Evolutionary conservation across 2,113 vertebrate genomes (phyloP), one percentile per base, ranked within the genome.

Genomic region (Ptilonorhynchus violaceus): DNA sequence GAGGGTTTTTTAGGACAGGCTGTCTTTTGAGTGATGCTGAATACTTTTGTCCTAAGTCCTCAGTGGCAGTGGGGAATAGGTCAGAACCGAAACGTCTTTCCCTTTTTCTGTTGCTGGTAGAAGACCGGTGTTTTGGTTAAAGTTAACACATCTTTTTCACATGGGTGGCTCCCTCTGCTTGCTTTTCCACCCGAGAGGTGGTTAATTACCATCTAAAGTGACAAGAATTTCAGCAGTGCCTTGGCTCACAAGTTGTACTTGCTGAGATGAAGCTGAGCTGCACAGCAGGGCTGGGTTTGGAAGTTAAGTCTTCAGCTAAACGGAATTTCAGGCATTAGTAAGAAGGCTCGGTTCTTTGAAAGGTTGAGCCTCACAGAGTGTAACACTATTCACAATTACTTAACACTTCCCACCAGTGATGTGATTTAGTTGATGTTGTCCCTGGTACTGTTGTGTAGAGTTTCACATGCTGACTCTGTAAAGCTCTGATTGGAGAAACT

Each of bases 81-180:
- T 73, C 41, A 75, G 44, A 42, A 52, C 21, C 30, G 27, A 59
- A 89, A 53, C 22, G 35, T 9, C 27, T 80, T 69, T 50, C 7
- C 10, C 21, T 63, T 67, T 63, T 42, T 33, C 12, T 62, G n/a
- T 37, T 68, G 17, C 22, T 72, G 27, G 16, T 33, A 15, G 23
- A 44, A 80, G 31, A n/a, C 74, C 31, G 8, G 27, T 47, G 11
- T 41, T 93, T 73, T 88, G 37, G 35, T 88, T 56, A 19, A 56
- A 60, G 13, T 63, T 82, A 60, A 7, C 7, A 22, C 5, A 42
- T 30, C 16, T 42, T 72, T 88, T 85, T 52, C 37, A 16, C 3
- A 1, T 9, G 23, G 11, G 3, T 76, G 10, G 6, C 31, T 74
- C 8, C 8, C 8, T 35, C 11, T 56, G 3, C 2, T 3, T 76